phyloP scores from a whole-genome alignment of 1,140 invertebrate genomes.

The Eumaeus atala region DNA sequence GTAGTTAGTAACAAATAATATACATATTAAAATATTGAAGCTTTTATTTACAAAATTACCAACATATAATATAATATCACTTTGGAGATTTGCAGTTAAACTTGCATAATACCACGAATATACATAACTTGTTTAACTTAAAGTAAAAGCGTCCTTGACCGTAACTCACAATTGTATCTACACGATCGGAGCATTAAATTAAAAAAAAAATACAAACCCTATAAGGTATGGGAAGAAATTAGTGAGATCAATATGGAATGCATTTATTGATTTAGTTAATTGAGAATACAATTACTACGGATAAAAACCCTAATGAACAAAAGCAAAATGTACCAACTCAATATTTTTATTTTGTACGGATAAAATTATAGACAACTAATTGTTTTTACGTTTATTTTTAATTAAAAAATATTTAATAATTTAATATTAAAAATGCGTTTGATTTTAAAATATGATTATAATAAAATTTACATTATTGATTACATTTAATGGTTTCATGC shows the following conservation, averaged over 20 bases:
- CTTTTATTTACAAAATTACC: conserved; percentile 74
- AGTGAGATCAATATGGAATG: background rate
- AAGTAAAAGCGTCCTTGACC: conserved; percentile 41
- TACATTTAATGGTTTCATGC: background rate
- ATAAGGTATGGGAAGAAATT: background rate
- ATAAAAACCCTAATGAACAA: no score
- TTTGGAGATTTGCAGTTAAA: conserved; percentile 71
- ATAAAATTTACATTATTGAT: no score
- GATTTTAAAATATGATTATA: no score
- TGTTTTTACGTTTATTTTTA: no score
- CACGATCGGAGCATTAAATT: background rate
- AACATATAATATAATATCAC: conserved; percentile 73
- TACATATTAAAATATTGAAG: conserved; percentile 64
- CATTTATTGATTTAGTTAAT: no score
- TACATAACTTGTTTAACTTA: conserved; percentile 55
- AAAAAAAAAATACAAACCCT: background rate
- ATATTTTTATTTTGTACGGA: no score
- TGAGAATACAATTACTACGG: no score
- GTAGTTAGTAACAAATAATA: conserved; percentile 29
- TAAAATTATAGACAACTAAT: no score
- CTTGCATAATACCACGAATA: conserved; percentile 68
- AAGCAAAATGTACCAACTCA: no score
- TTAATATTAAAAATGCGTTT: no score
- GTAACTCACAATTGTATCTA: background rate
- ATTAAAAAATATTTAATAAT: no score